Percentiles rank a stretch among this genome's conserved stretches.
Conservation (phyloP, 1,140 invertebrate species). For the Triops longicaudatus region DNA sequence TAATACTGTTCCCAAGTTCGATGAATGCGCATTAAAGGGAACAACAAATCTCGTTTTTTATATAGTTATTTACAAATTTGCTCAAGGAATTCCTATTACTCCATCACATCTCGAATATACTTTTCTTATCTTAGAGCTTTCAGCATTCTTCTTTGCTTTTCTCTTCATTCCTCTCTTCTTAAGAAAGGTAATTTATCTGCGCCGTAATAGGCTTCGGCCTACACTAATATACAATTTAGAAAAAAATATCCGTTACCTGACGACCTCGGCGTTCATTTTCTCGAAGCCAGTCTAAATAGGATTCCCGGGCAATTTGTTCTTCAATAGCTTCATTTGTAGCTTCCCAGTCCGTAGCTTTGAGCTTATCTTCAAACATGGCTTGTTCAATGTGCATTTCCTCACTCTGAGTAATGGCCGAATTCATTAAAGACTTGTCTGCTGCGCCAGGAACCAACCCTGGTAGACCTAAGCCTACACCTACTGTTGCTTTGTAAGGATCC, state of each 20-base stretch:
- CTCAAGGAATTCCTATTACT: too few species aligned
- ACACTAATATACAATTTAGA: too few species aligned
- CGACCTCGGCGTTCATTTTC: slow-evolving; percentile 57
- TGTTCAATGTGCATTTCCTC: slow-evolving; percentile 79
- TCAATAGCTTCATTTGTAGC: slow-evolving; percentile 86
- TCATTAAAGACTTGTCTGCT: slow-evolving; percentile 63
- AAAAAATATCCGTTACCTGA: slow-evolving; percentile 15
- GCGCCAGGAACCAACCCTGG: slow-evolving; percentile 72
- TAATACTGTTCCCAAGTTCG: neutral
- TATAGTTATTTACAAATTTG: too few species aligned
- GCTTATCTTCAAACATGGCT: slow-evolving; percentile 88
- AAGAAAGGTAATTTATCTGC: too few species aligned
- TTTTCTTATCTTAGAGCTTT: too few species aligned
- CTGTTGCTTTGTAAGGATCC: slow-evolving; percentile 75
- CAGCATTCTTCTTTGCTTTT: too few species aligned
- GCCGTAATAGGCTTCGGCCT: too few species aligned
- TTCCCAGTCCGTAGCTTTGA: slow-evolving; percentile 87
- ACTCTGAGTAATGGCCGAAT: slow-evolving; percentile 69
- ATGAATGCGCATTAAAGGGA: too few species aligned
- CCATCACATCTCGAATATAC: too few species aligned
- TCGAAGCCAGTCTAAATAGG: slow-evolving; percentile 76
- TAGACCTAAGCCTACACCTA: slow-evolving; percentile 77
- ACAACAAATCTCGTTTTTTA: too few species aligned
- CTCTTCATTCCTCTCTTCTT: too few species aligned
- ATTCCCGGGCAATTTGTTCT: slow-evolving; percentile 80